Percentiles rank a stretch among this genome's conserved stretches.
phyloP scores from a whole-genome alignment of 92 coral and sea anemone genomes.

The Scolanthus callimorphus region DNA sequence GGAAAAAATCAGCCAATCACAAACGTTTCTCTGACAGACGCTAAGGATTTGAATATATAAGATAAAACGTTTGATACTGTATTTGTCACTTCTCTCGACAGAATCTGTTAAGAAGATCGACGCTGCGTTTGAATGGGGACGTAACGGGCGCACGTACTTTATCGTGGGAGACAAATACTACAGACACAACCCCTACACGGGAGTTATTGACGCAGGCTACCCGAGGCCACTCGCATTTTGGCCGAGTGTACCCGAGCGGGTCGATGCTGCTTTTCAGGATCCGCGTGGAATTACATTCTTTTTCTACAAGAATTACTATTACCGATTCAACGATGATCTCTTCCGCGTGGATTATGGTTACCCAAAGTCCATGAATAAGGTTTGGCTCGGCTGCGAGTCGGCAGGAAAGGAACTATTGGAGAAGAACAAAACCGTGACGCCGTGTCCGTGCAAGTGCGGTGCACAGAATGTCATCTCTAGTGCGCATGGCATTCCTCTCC shows the following conservation, averaged over 20 bases:
- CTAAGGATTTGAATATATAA: no score
- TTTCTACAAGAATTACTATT: slow-evolving; percentile 34
- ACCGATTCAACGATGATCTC: slow-evolving; percentile 17
- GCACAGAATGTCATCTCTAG: no score
- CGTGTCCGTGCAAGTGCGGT: slow-evolving; percentile 27
- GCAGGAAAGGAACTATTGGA: slow-evolving; percentile 17
- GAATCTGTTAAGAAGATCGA: slow-evolving; percentile 28
- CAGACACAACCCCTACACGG: slow-evolving; percentile 39
- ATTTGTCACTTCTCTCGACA: no score
- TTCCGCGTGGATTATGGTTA: slow-evolving; percentile 15
- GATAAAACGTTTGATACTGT: no score
- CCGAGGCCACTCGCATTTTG: slow-evolving; percentile 27
- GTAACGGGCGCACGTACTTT: slow-evolving; percentile 46
- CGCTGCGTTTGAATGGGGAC: slow-evolving; percentile 54
- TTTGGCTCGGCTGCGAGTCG: slow-evolving; percentile 31
- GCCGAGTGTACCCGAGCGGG: slow-evolving; percentile 13
- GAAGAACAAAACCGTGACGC: neutral
- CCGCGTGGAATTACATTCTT: slow-evolving; percentile 28
- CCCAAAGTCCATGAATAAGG: slow-evolving; percentile 33
- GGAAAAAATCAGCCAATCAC: no score
- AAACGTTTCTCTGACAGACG: no score
- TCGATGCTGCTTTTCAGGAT: slow-evolving; percentile 46
- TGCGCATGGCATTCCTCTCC: no score
- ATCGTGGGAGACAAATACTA: slow-evolving; percentile 39
- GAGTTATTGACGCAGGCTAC: slow-evolving; percentile 37